Base-by-base conservation (phyloP, 2,113 vertebrate genomes). In the Erinaceus europaeus region DNA sequence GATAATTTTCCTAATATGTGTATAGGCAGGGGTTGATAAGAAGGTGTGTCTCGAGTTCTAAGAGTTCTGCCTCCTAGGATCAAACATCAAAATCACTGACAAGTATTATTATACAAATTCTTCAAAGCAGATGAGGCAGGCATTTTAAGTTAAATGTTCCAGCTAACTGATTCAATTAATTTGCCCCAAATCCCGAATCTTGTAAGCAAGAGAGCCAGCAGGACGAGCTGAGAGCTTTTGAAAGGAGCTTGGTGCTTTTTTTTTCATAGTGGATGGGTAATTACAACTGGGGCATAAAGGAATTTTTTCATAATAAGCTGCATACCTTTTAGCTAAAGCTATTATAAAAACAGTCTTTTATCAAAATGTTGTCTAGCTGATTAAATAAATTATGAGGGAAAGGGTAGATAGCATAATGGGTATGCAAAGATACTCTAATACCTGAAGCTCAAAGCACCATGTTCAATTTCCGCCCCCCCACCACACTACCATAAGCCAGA, bases 321-420 rank as follows among this genome's bases (percentile, higher is more conserved):
- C 1, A 27, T 59, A 36, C 6, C 40, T 32, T 86, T 62, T 82
- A 29, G 32, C 65, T 62, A 79, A 86, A 74, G 17, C 34, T 46
- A 65, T 74, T 25, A 32, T 61, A 69, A 44, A 68, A 81, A 85
- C 75, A 88, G 78, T 89, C 53, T 77, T 90, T 53, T 59, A 61
- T 29, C 52, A 83, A 83, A 90, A 86, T 38, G 71, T 27, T 68
- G 15, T 88, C 14, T 23, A 64, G 2, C 21, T 67, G 9, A 6
- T 80, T 57, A 84, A 64, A 34, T 64, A 46, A 74, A 50, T 65
- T 52, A 57, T 61, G 4, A n/a, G n/a, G n/a, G n/a, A n/a, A n/a
- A n/a, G n/a, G n/a, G n/a, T n/a, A n/a, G n/a, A n/a, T n/a, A n/a
- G n/a, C n/a, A n/a, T n/a, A n/a, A n/a, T n/a, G n/a, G n/a, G n/a